Evolutionary conservation across 2,888 invertebrate genomes (phyloP).

Genomic region (Conops quadrifasciatus): DNA sequence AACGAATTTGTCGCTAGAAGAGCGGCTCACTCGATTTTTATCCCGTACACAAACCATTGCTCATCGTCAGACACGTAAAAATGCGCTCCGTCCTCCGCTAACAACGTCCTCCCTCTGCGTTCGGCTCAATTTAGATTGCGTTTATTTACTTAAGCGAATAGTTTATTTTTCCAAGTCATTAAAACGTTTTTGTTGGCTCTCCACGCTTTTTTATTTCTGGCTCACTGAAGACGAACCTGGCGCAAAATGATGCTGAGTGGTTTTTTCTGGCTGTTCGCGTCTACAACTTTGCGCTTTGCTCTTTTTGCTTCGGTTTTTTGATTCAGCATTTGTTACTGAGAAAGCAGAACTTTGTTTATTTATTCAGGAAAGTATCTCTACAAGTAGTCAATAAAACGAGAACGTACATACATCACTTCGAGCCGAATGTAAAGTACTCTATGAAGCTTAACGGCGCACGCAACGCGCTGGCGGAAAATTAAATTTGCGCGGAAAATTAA

Average conservation of each 20-base stretch:
- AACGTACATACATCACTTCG: slow-evolving; percentile 41
- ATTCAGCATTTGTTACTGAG: neutral
- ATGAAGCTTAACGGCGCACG: too few relatives aligned
- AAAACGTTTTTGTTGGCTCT: slow-evolving; percentile 23
- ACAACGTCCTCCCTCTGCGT: slow-evolving; percentile 16
- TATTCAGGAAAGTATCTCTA: slow-evolving; percentile 43
- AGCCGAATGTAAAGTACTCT: slow-evolving; percentile 22
- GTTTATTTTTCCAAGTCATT: slow-evolving; percentile 35
- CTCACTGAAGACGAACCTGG: slow-evolving; percentile 11
- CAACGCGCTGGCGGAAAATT: slow-evolving; percentile 18
- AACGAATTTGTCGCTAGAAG: too few relatives aligned
- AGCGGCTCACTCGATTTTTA: too few relatives aligned
- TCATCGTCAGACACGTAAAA: neutral
- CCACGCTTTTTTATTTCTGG: slow-evolving; percentile 8
- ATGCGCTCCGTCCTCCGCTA: neutral
- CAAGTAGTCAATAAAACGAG: slow-evolving; percentile 47
- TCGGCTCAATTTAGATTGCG: slow-evolving; percentile 29
- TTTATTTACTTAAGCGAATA: slow-evolving; percentile 27
- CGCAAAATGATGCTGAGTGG: neutral
- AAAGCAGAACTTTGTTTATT: slow-evolving; percentile 31
- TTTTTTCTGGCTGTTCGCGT: neutral
- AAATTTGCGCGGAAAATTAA: slow-evolving; percentile 28
- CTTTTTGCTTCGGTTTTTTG: neutral
- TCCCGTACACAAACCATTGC: neutral
- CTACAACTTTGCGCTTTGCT: too few relatives aligned